These are phyloP conservation scores for Cyprinodon variegatus DNA, from an alignment of 2,113 vertebrate genomes.

Conservation along the genomic window DNA sequence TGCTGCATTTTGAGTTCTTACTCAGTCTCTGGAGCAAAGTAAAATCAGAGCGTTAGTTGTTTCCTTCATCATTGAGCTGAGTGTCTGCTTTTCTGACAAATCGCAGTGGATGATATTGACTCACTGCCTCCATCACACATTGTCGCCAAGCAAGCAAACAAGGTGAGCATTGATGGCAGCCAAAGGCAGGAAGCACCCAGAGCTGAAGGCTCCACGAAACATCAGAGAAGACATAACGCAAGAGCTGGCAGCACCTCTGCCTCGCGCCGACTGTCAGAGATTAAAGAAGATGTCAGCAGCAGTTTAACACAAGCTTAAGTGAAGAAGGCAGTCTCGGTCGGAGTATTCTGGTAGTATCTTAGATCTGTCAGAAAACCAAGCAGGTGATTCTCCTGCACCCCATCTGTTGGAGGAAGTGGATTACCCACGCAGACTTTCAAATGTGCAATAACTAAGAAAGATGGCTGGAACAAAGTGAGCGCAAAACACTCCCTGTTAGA, in stretches of 20 bases:
- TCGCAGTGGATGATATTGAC: conserved; percentile 55
- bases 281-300: conserved; percentile 82
- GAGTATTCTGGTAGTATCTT: conserved; percentile 69
- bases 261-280: conserved; percentile 71
- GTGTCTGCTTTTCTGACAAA: conserved; percentile 45
- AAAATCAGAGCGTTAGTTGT: conserved; percentile 16
- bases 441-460: conserved; percentile 23
- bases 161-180: conserved; percentile 48
- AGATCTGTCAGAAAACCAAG: conserved; percentile 75
- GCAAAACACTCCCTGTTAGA: conserved; percentile 54
- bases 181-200: conserved; percentile 36
- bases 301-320: conserved; percentile 76
- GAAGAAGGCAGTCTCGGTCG: conserved; percentile 67
- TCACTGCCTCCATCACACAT: conserved; percentile 54
- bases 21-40: conserved; percentile 1
- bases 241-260: conserved; percentile 59
- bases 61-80: conserved; percentile 28
- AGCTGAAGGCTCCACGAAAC: conserved; percentile 61
- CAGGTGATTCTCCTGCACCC: conserved; percentile 70
- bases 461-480: conserved; percentile 35
- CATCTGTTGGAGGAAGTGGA: conserved; percentile 40
- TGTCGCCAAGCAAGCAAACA: conserved; percentile 53
- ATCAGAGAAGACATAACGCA: conserved; percentile 59
- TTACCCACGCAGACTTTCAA: conserved; percentile 37
- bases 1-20: conserved; percentile 26